Conservation (phyloP, 2,797 vertebrate genomes). For the Anguilla anguilla region DNA sequence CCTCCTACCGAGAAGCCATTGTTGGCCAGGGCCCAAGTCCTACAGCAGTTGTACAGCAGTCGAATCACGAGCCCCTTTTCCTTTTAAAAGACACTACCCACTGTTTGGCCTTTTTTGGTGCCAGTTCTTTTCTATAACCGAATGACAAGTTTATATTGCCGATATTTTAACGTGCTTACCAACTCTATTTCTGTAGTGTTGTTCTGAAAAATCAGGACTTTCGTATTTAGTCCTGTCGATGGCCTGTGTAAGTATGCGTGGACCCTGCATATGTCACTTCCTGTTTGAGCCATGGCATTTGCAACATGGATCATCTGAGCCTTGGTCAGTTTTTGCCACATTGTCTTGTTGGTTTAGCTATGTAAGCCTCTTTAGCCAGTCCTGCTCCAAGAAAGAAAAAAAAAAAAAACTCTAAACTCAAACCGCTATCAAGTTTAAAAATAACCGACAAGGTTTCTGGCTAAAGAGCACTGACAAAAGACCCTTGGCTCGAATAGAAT, state of each 20-base stretch:
- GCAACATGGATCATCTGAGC: background rate
- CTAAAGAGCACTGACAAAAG: background rate
- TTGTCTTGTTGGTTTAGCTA: background rate
- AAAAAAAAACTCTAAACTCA: constrained; percentile 17
- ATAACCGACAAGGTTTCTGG: constrained; percentile 34
- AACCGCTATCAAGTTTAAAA: constrained; percentile 30
- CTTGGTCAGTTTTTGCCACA: background rate
- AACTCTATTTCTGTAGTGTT: background rate
- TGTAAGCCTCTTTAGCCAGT: background rate
- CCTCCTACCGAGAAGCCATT: constrained; percentile 54
- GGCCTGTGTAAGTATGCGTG: background rate
- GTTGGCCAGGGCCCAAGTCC: constrained; percentile 59
- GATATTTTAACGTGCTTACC: background rate
- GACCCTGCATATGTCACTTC: too few relatives aligned
- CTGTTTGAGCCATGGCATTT: background rate
- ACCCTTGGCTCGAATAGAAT: constrained; percentile 37
- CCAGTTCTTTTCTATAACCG: background rate
- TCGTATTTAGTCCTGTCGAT: background rate
- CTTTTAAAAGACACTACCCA: constrained; percentile 5
- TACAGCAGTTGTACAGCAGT: background rate
- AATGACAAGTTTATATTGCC: constrained; percentile 2
- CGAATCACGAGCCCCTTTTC: background rate
- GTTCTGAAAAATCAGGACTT: background rate
- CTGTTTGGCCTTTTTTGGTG: constrained; percentile 10
- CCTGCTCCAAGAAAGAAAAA: background rate